Conservation (phyloP, 2,113 vertebrate genomes). For the Sturnira hondurensis region DNA sequence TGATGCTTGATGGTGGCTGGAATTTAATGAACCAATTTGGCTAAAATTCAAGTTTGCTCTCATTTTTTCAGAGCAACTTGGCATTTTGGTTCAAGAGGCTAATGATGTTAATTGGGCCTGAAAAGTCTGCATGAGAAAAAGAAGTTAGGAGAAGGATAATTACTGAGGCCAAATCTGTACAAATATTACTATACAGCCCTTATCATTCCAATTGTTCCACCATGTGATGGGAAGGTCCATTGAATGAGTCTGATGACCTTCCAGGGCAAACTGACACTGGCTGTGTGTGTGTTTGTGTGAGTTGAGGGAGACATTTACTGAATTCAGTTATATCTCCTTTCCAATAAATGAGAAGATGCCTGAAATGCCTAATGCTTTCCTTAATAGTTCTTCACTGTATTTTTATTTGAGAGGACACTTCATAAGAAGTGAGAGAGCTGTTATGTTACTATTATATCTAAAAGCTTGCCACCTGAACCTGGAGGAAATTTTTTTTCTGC, state of each 20-base stretch:
- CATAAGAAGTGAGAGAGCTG: neutral
- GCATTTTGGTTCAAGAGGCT: slow-evolving; percentile 56
- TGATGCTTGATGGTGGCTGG: neutral
- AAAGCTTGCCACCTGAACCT: neutral
- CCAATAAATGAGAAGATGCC: slow-evolving; percentile 4
- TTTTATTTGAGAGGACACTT: neutral
- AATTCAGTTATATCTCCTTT: neutral
- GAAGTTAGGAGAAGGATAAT: neutral
- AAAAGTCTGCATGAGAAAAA: slow-evolving; percentile 53
- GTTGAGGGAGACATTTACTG: neutral
- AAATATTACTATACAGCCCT: neutral
- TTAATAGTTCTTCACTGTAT: neutral
- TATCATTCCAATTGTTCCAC: slow-evolving; percentile 17
- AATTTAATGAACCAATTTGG: slow-evolving; percentile 32
- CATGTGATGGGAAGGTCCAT: neutral
- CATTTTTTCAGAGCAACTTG: slow-evolving; percentile 38
- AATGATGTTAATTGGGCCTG: slow-evolving; percentile 29
- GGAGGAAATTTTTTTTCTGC: neutral
- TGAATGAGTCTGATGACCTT: neutral
- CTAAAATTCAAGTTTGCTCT: slow-evolving; percentile 27
- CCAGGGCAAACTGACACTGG: neutral
- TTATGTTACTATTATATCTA: neutral
- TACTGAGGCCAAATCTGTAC: neutral
- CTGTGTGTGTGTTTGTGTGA: neutral
- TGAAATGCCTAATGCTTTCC: neutral